A percentile compares a stretch with the other conserved stretches of the same genome.
Evolutionary conservation across 2,797 vertebrate genomes (phyloP).

Genomic region (Acanthiza pusilla): DNA sequence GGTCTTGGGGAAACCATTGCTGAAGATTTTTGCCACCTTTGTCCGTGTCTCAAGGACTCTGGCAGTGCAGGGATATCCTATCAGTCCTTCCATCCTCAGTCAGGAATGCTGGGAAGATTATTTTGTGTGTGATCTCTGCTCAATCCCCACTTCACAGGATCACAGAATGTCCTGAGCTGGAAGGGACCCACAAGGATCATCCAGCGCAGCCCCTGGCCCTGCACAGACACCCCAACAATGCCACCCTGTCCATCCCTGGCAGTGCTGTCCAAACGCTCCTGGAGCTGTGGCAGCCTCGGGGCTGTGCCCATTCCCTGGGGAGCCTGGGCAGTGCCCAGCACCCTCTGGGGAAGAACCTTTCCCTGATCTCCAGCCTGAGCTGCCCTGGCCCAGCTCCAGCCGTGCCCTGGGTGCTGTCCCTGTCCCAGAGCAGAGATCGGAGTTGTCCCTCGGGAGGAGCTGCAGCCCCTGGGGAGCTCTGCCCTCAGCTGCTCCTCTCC

Average conservation of each 20-base stretch:
- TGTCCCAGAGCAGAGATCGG: background rate
- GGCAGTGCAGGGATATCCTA: background rate
- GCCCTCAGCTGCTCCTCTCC: background rate
- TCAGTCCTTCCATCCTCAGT: background rate
- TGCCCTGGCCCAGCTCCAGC: background rate
- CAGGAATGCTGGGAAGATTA: background rate
- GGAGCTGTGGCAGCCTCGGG: background rate
- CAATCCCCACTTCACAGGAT: rapidly evolving
- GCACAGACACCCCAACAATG: background rate
- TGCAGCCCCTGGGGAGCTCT: background rate
- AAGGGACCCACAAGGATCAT: rapidly evolving
- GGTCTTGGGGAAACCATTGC: background rate
- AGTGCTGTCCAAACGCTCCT: background rate
- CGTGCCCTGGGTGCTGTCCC: background rate
- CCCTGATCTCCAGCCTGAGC: background rate
- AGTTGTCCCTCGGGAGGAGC: background rate
- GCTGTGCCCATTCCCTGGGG: background rate
- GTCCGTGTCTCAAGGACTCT: background rate
- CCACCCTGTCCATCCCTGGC: background rate
- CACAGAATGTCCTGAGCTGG: background rate
- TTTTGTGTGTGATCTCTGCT: background rate
- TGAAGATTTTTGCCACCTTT: background rate
- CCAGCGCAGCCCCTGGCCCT: background rate
- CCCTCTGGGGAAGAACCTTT: background rate
- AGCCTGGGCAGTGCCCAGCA: background rate